Evolutionary conservation across 2,888 invertebrate species (phyloP), one percentile per base, ranked within the genome.

Genomic region (Cabera pusaria): DNA sequence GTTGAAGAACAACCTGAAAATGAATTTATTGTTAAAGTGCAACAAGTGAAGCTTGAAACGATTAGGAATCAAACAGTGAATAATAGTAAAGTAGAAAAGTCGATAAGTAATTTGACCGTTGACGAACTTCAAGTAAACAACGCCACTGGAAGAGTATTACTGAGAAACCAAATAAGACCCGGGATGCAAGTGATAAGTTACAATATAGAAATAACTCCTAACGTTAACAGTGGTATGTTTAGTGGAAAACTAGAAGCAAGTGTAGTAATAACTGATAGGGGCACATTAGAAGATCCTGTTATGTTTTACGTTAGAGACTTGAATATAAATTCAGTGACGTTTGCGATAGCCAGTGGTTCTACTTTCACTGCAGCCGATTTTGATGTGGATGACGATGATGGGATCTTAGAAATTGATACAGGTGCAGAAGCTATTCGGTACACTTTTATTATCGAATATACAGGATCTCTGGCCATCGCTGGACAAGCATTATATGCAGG

Each of bases 171-270:
- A 25, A 38, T 78, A 12, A 62, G 79, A 41, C 74, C 77, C 3
- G 82, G 75, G 2, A 70, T 80, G 64, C 5, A 14, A 1, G 56
- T 72, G 0, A 49, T 32, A 1, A 57, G 46, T 8, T 78, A 80
- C 21, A n/a, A 9, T 0, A 39, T 83, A 3, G 58, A 61, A 45
- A 36, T 83, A 2, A 48, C 58, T 3, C 59, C 71, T 1, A 36
- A 77, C 37, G 22, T 54, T 1, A 35, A 42, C 1, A 49, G 18
- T 21, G 59, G 56, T 0, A 58, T 52, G 0, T 83, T 82, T 41
- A 41, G 7, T 39, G 83, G 78, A 8, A 43, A 23, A 36, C 46
- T 63, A 10, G 29, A 36, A 4, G 52, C 65, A n/a, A 43, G 62
- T 35, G 66, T 82, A 3, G 22, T 42, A 3, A 49, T 77, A 19